Conservation (phyloP, 2,113 vertebrate species). For the Brachirus orientalis region DNA sequence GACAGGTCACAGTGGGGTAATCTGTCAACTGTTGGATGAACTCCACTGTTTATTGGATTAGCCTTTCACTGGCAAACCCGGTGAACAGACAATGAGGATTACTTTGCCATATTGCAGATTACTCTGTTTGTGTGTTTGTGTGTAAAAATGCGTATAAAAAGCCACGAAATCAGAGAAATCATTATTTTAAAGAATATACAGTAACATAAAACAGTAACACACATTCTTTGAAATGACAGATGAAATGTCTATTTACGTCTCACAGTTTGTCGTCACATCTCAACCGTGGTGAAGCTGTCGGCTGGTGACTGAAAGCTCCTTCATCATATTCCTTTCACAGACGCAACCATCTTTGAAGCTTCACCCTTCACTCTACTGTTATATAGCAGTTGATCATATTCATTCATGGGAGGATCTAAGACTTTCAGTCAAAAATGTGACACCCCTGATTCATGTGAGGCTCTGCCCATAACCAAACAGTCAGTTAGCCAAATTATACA, state of each 20-base stretch:
- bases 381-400: constrained; percentile 6
- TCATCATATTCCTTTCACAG: constrained; percentile 25
- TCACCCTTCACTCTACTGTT: constrained; percentile 10
- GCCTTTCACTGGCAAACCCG: constrained; percentile 45
- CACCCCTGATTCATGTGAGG: no score
- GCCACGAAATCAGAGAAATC: constrained; percentile 24
- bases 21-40: constrained; percentile 64
- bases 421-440: neutral
- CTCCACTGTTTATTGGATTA: constrained; percentile 61
- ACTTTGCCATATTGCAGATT: constrained; percentile 41
- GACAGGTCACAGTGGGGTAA: constrained; percentile 53
- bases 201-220: constrained; percentile 12
- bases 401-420: constrained; percentile 31
- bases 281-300: constrained; percentile 33
- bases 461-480: neutral
- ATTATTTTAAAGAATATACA: constrained; percentile 28
- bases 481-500: no score
- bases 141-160: constrained; percentile 24
- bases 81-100: constrained; percentile 51
- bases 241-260: constrained; percentile 55
- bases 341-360: constrained; percentile 34
- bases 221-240: constrained; percentile 47
- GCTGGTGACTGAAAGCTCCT: constrained; percentile 16
- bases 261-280: constrained; percentile 14
- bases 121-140: neutral